A percentile compares a stretch with the other conserved stretches of the same genome.
phyloP scores from a whole-genome alignment of 35 echinoderm and acorn worm genomes.

The Lytechinus pictus region DNA sequence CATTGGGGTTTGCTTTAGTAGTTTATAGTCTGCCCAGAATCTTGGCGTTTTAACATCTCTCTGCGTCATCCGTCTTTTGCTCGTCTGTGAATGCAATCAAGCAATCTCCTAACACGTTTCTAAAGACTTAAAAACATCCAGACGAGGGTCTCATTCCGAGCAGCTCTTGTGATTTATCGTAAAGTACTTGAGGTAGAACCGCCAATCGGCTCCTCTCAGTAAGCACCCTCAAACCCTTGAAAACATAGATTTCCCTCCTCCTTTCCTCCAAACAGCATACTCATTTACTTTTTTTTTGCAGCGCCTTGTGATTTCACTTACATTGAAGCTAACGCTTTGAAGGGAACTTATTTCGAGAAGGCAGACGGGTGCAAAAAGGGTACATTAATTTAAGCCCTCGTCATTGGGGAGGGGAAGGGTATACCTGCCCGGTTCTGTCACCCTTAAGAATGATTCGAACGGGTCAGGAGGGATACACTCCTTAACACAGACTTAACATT shows the following conservation, averaged over 20 bases:
- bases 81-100: constrained; percentile 1
- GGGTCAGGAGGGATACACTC: not conserved
- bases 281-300: not conserved
- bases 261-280: not conserved
- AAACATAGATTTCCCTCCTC: not conserved
- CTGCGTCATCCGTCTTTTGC: not conserved
- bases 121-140: not conserved
- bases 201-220: not conserved
- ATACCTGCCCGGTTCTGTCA: not conserved
- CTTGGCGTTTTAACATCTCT: not conserved
- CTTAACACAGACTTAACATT: not conserved
- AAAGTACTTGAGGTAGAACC: not conserved
- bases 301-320: not conserved
- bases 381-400: not conserved
- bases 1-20: not conserved
- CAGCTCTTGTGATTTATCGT: not conserved
- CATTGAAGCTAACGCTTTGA: not conserved
- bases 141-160: not conserved
- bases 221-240: not conserved
- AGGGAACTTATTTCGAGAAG: not conserved
- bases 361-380: not conserved
- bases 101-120: constrained; percentile 1
- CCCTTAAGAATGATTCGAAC: not conserved
- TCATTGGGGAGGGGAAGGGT: not conserved
- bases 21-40: not conserved